Conservation (phyloP, 2,113 vertebrate species). For the Phoenicopterus ruber region DNA sequence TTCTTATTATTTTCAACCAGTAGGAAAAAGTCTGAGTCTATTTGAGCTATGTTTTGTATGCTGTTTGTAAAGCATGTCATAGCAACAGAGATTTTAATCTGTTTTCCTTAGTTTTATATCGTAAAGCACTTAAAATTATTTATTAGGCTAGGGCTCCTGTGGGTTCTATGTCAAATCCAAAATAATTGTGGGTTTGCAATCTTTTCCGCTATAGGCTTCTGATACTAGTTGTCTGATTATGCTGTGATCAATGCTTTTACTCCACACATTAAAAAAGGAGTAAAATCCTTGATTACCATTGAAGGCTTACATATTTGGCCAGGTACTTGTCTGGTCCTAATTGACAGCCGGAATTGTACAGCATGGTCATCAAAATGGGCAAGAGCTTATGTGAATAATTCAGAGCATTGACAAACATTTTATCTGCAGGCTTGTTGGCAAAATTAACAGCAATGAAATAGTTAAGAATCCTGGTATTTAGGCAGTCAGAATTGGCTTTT, state of each 20-base stretch:
- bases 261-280: neutral
- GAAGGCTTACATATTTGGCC: neutral
- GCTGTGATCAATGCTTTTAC: neutral
- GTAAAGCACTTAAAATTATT: neutral
- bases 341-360: neutral
- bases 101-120: neutral
- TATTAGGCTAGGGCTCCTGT: neutral
- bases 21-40: neutral
- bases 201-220: neutral
- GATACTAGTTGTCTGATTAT: neutral
- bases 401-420: neutral
- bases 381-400: neutral
- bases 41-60: neutral
- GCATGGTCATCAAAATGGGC: neutral
- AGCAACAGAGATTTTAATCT: neutral
- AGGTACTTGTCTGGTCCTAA: neutral
- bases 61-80: neutral
- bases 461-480: conserved; percentile 9
- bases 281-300: neutral
- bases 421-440: neutral
- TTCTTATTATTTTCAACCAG: neutral
- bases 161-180: neutral
- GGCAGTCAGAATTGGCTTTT: neutral
- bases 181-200: neutral
- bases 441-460: neutral